phyloP scores from a whole-genome alignment of 2,888 invertebrate genomes.

The Nowickia ferox region DNA sequence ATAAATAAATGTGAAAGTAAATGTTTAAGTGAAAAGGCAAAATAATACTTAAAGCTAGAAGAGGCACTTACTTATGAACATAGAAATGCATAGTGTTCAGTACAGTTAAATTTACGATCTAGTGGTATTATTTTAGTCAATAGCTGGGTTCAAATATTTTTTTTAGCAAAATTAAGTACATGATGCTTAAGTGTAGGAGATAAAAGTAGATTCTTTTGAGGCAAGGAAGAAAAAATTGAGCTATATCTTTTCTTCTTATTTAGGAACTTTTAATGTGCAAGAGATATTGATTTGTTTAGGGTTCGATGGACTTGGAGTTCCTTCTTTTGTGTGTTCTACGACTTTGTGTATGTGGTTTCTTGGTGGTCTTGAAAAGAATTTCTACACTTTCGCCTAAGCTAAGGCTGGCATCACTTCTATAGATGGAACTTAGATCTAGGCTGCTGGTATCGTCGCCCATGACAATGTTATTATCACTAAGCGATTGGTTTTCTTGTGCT shows the following conservation, averaged over 20 bases:
- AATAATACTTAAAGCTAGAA: not conserved
- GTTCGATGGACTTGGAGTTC: slow-evolving; percentile 2
- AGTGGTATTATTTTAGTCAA: no score
- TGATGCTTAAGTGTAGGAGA: not conserved
- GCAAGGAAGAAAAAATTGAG: not conserved
- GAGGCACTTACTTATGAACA: not conserved
- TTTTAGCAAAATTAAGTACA: not conserved
- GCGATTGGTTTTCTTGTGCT: slow-evolving; percentile 2
- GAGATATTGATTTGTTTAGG: not conserved
- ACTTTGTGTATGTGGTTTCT: slow-evolving; percentile 19
- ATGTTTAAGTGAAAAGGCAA: not conserved
- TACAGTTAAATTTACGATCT: not conserved
- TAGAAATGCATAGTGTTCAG: not conserved
- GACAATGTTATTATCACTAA: not conserved
- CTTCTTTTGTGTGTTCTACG: not conserved
- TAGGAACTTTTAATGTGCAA: slow-evolving; percentile 48
- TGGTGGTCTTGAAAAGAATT: slow-evolving; percentile 40
- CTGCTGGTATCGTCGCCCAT: slow-evolving; percentile 54
- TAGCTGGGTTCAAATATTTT: not conserved
- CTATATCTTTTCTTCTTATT: not conserved
- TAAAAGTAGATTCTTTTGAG: not conserved
- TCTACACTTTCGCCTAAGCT: slow-evolving; percentile 66
- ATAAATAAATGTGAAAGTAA: slow-evolving; percentile 36
- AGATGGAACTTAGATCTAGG: slow-evolving; percentile 53
- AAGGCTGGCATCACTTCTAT: slow-evolving; percentile 52